Percentiles rank a stretch among this genome's conserved stretches.
These are phyloP conservation scores for Ochropacha duplaris DNA, from an alignment of 2,888 invertebrate genomes.

Conservation along the genomic window DNA sequence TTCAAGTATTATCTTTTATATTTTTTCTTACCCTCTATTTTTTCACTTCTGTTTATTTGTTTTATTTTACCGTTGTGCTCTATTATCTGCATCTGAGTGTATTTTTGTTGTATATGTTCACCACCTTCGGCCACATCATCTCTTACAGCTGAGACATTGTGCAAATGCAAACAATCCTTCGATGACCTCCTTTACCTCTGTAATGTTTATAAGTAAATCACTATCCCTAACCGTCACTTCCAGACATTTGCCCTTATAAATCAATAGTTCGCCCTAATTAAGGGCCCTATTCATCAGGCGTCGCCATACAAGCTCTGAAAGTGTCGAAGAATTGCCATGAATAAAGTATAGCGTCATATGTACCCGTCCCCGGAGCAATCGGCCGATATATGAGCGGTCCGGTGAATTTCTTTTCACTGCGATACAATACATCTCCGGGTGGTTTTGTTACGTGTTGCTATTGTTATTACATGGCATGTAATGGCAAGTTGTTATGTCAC, in stretches of 20 bases:
- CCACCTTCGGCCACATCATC: too few species aligned
- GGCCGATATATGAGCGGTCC: conserved; percentile 43
- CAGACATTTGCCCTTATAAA: background rate
- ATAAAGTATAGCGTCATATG: conserved; percentile 38
- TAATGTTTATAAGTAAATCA: background rate
- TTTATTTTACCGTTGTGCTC: too few species aligned
- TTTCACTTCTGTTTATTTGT: too few species aligned
- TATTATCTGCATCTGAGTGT: too few species aligned
- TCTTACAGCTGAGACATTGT: too few species aligned
- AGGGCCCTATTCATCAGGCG: conserved; percentile 25
- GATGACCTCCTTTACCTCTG: too few species aligned
- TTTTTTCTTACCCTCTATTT: too few species aligned
- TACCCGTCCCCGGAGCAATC: conserved; percentile 34
- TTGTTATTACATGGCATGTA: background rate
- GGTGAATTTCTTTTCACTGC: conserved; percentile 40
- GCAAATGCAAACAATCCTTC: too few species aligned
- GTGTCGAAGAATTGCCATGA: conserved; percentile 31
- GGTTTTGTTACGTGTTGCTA: conserved; percentile 24
- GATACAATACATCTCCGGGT: conserved; percentile 39
- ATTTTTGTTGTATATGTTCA: too few species aligned
- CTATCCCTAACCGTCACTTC: background rate
- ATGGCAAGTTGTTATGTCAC: background rate
- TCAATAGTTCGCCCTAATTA: conserved; percentile 8
- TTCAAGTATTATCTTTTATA: too few species aligned
- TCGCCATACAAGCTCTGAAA: conserved; percentile 14